Conservation (phyloP, 2,888 invertebrate species). For the Embidobia sp. region DNA sequence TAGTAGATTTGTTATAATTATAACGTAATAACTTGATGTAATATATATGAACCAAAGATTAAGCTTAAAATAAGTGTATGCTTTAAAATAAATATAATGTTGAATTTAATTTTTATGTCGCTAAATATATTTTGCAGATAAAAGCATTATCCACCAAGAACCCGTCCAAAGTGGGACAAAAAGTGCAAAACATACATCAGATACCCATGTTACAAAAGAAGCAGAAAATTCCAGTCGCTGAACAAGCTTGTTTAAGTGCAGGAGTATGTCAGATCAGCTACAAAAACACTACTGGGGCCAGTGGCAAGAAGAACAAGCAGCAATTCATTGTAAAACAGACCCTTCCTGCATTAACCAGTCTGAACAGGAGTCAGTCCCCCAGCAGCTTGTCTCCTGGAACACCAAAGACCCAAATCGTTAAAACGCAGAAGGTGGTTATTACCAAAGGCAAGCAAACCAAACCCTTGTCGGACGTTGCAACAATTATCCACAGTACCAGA, state of each 20-base stretch:
- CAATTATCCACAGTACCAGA: no score
- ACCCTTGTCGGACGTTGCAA: constrained; percentile 8
- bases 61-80: no score
- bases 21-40: no score
- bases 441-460: constrained; percentile 70
- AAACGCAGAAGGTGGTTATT: constrained; percentile 66
- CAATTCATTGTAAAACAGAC: not conserved
- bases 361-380: constrained; percentile 40
- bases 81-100: no score
- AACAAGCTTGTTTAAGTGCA: constrained; percentile 80
- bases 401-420: no score
- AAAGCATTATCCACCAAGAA: constrained; percentile 78
- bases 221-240: constrained; percentile 77
- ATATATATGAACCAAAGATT: no score
- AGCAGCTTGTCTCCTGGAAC: not conserved
- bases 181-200: constrained; percentile 74
- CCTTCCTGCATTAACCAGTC: constrained; percentile 61
- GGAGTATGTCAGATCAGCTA: constrained; percentile 74
- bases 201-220: constrained; percentile 79
- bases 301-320: constrained; percentile 67
- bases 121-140: constrained; percentile 76
- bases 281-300: constrained; percentile 71
- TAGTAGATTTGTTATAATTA: no score
- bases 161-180: constrained; percentile 69
- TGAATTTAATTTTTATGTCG: no score